Evolutionary conservation across 2,888 invertebrate genomes (phyloP), one percentile per base, ranked within the genome.

Genomic region (Diadromus collaris): DNA sequence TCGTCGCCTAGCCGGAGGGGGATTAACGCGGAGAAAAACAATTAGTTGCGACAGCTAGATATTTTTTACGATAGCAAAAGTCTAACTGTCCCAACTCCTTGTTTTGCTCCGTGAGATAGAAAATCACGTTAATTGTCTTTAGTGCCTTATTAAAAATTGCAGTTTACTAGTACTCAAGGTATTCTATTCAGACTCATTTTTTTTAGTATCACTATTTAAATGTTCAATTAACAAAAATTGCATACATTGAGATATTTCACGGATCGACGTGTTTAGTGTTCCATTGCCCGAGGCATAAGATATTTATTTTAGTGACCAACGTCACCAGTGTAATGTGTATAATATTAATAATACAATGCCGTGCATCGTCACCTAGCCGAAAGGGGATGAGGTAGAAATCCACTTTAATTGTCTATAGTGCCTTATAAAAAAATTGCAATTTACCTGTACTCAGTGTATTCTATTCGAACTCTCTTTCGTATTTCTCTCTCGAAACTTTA

Each of bases 341-440:
- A 54, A n/a, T 54, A 34, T 60, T 34, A 60, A 34, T 60, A 60
- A 60, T 60, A 60, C 34, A 34, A 60, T 34, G 60, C 16, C 3
- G 60, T 27, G 21, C 70, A 46, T 60, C 58, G 60, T 24, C 56
- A 56, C 16, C 34, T 60, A 60, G 58, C 32, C 44, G 9, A 34
- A 60, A 24, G 24, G 48, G 32, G 46, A 70, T 16, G 60, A 60
- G 46, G 46, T 44, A 13, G 38, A 61, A n/a, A n/a, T n/a, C n/a
- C 13, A 16, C 38, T 4, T 38, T 41, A 16, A 41, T 51, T 24
- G 24, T 51, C 10, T 13, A 1, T 21, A 51, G 13, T 13, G 6
- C 24, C 24, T 10, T 16, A 13, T 6, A n/a, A 19, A 44, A n/a
- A 69, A 69, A 69, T 41, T 6, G 21, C 32, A 29, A 44, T 56